These are phyloP conservation scores for Acanthurus tractus DNA, from an alignment of 2,797 vertebrate species.

Conservation along the genomic window DNA sequence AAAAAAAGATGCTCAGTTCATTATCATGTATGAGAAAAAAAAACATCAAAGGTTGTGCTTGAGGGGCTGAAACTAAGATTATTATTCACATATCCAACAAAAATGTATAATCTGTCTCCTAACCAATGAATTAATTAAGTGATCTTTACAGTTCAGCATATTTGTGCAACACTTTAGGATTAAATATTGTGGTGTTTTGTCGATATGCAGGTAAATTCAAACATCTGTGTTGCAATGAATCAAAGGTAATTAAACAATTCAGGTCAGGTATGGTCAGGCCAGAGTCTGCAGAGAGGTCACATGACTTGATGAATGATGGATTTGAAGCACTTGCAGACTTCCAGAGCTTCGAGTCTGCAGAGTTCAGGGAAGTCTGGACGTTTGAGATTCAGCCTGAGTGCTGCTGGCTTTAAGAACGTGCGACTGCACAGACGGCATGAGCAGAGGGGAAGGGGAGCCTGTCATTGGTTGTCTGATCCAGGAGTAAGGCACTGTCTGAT, in stretches of 20 bases:
- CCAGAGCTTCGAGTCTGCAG: not conserved
- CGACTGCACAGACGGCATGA: not conserved
- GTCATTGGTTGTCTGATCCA: not conserved
- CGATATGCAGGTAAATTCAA: not conserved
- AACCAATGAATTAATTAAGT: not conserved
- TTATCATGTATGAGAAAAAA: not conserved
- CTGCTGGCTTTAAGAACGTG: not conserved
- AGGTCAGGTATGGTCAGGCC: no score
- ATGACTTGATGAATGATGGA: not conserved
- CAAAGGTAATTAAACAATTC: not conserved
- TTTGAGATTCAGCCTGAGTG: not conserved
- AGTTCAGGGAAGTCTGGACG: not conserved
- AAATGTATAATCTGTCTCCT: not conserved
- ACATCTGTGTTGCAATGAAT: not conserved
- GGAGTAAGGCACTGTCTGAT: not conserved
- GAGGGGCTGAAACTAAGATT: not conserved
- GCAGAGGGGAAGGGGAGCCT: not conserved
- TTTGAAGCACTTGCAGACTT: not conserved
- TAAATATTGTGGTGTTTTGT: not conserved
- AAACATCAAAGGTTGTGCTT: not conserved
- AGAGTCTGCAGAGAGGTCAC: not conserved
- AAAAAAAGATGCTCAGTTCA: not conserved
- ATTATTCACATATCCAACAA: not conserved
- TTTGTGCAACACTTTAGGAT: not conserved
- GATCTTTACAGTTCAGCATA: not conserved